Evolutionary conservation across 30 jellyfish, hydroid and myxozoan species (phyloP), one percentile per base, ranked within the genome.

Genomic region (Sanderia malayensis): DNA sequence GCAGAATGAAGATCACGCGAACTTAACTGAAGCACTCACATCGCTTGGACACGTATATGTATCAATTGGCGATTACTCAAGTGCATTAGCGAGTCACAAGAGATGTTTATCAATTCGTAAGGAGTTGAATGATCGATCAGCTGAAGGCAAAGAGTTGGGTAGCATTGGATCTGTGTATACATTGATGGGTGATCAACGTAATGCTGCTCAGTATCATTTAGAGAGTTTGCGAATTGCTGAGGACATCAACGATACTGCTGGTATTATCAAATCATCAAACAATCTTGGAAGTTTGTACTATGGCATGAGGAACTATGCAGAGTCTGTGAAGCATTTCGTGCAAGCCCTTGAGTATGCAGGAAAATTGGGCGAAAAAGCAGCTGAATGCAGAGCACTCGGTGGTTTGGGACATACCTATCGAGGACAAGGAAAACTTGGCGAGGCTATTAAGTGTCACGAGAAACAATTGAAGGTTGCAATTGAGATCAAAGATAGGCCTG

Each of bases 21-120:
- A 31, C 3, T 67, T 81, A 30, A 91, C 96, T 20, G 86, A 69
- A 24, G 96, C 98, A 18, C 45, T 92, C 71, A 70, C 96, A 21
- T 73, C 98, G 9, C 93, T 92, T 23, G 98, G 98, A n/a, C 98
- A 85, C 46, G 96, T 92, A 37, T 83, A 68, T 44, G 95, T 92
- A 26, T 61, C 98, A 2, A 59, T 62, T 15, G 92, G 92, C 2
- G 96, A 92, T 46, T 74, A 70, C 31, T 33, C 79, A 22, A 85
- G 87, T 32, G 96, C 98, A n/a, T 68, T 92, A 32, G 82, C 89
- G 19, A 71, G 95, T 67, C 98, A 92, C 58, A 84, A 84, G 52
- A 88, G 94, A 49, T 84, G 98, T 73, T 92, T 95, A 47, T 20
- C 60, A 1, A 78, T 92, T 0, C 83, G 89, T 15, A 73, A 80